Conservation (phyloP, 2,888 invertebrate genomes). For the Aromia moschata region DNA sequence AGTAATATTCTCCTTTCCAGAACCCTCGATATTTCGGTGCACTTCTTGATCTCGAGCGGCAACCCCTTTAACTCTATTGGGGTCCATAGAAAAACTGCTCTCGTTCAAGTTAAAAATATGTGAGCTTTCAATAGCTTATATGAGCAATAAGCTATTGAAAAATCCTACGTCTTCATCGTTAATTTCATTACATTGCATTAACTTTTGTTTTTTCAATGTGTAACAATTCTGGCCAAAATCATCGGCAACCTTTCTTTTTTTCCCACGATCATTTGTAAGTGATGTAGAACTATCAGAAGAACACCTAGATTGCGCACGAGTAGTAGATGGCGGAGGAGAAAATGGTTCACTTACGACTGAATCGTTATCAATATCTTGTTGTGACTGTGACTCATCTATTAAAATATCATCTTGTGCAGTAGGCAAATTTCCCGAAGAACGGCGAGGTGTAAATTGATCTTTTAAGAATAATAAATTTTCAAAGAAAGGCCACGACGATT, state of each 20-base stretch:
- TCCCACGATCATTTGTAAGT: not conserved
- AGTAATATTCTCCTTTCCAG: constrained; percentile 29
- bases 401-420: not conserved
- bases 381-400: not conserved
- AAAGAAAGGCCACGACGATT: no score
- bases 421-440: not conserved
- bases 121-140: not conserved
- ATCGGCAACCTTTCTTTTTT: not conserved
- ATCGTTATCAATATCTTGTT: not conserved
- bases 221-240: not conserved
- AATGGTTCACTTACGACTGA: not conserved
- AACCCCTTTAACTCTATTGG: constrained; percentile 32
- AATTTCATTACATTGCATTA: not conserved
- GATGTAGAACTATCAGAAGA: not conserved
- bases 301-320: not conserved
- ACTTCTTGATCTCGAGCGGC: constrained; percentile 37
- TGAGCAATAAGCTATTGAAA: not conserved
- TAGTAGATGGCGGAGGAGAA: not conserved
- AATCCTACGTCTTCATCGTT: not conserved
- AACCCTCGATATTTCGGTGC: constrained; percentile 31
- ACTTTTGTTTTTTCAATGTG: not conserved
- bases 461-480: no score
- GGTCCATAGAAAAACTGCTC: constrained; percentile 15
- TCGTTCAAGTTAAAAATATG: constrained; percentile 41
- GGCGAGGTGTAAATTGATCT: no score